A percentile compares a stretch with the other conserved stretches of the same genome.
Evolutionary conservation across 2,113 vertebrate species (phyloP).

Genomic region (Lampris megalopsis): DNA sequence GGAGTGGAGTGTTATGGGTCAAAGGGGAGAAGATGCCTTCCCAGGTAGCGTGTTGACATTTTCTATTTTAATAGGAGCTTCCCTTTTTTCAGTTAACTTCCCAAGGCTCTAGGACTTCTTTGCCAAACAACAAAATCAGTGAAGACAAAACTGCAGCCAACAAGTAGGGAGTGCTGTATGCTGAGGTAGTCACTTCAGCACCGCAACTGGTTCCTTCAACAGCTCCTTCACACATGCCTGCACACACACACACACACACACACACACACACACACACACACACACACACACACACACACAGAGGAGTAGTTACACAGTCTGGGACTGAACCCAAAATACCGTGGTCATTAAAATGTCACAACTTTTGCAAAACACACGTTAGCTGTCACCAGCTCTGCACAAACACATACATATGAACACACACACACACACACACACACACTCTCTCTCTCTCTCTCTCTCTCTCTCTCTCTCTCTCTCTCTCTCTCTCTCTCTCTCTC

Average conservation of each 20-base stretch:
- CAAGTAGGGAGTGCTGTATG: background rate
- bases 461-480: no score
- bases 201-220: background rate
- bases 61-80: background rate
- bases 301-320: conserved; percentile 16
- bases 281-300: conserved; percentile 26
- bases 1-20: background rate
- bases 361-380: conserved; percentile 52
- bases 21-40: conserved; percentile 28
- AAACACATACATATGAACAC: conserved; percentile 6
- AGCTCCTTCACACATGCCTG: conserved; percentile 19
- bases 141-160: background rate
- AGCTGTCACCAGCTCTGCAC: conserved; percentile 39
- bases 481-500: no score
- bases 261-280: conserved; percentile 46
- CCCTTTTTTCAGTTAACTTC: background rate
- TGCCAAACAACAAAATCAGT: background rate
- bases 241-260: conserved; percentile 13
- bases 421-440: background rate
- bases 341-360: conserved; percentile 57
- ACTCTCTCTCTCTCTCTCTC: background rate
- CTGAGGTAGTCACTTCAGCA: background rate
- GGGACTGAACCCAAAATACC: conserved; percentile 37
- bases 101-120: background rate
- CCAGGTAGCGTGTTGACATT: conserved; percentile 11